Percentiles rank a stretch among this genome's conserved stretches.
These are phyloP conservation scores for Xanthia icteritia DNA, from an alignment of 2,888 invertebrate genomes.

Conservation along the genomic window DNA sequence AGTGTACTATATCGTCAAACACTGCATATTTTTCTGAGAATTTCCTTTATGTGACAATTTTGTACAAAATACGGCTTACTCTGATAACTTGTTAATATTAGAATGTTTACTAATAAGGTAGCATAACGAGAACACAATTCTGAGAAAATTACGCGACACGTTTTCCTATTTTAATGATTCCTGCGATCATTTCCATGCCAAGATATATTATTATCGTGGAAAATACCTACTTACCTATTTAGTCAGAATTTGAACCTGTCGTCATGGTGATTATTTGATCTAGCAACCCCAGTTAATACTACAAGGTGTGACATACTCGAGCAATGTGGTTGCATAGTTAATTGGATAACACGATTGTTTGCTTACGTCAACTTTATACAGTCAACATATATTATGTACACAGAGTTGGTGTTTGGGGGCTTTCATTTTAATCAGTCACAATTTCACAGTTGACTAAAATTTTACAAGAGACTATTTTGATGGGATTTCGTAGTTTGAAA, in stretches of 20 bases:
- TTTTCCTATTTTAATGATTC: background rate
- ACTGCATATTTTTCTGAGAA: background rate
- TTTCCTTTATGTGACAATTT: background rate
- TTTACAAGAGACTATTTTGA: constrained; percentile 36
- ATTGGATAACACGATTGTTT: constrained; percentile 73
- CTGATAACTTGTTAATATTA: background rate
- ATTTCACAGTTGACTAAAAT: constrained; percentile 35
- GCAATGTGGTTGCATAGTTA: constrained; percentile 70
- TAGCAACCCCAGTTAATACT: constrained; percentile 29
- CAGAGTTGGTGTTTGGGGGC: background rate
- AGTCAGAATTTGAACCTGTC: background rate
- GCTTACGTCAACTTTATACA: constrained; percentile 60
- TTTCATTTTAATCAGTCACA: constrained; percentile 48
- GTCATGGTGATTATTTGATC: constrained; percentile 38
- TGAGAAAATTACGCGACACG: background rate
- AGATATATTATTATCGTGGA: background rate
- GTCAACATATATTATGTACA: constrained; percentile 27
- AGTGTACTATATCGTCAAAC: background rate
- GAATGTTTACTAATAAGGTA: background rate
- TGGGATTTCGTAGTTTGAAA: constrained; percentile 36
- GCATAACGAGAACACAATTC: background rate
- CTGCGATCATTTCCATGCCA: background rate
- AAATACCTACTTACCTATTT: background rate
- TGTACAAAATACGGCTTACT: background rate
- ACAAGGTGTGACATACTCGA: constrained; percentile 44